These are phyloP conservation scores for Karalla daura DNA, from an alignment of 2,797 vertebrate species.

Conservation along the genomic window DNA sequence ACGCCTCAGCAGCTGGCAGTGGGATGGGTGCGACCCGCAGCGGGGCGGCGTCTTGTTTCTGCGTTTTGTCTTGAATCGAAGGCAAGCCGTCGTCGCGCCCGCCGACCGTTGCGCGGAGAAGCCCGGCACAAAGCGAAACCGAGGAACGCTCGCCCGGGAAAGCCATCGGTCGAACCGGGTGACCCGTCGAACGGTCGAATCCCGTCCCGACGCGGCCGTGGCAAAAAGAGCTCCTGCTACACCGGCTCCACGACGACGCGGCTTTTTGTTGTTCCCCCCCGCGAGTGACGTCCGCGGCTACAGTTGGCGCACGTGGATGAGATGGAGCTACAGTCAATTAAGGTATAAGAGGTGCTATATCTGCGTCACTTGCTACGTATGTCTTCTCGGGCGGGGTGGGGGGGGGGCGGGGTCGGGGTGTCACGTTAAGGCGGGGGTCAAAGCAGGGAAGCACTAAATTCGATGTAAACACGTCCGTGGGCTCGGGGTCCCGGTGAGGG, in stretches of 20 bases:
- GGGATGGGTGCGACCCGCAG: too few relatives aligned
- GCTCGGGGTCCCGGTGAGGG: constrained; percentile 45
- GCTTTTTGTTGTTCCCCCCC: too few relatives aligned
- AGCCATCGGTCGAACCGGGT: constrained; percentile 6
- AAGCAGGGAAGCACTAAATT: constrained; percentile 69
- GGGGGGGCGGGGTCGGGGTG: constrained; percentile 7
- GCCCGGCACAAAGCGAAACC: constrained; percentile 72
- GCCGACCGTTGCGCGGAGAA: constrained; percentile 85
- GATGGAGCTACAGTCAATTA: constrained; percentile 57
- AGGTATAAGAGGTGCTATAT: constrained; percentile 67
- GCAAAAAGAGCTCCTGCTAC: neutral
- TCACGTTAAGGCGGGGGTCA: constrained; percentile 63
- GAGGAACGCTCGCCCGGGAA: neutral
- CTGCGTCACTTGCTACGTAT: constrained; percentile 50
- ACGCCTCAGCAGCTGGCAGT: constrained; percentile 1
- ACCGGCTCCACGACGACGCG: neutral
- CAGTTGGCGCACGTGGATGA: constrained; percentile 34
- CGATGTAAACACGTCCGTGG: constrained; percentile 67
- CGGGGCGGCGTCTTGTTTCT: too few relatives aligned
- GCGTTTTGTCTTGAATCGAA: constrained; percentile 35
- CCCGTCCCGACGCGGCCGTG: constrained; percentile 2
- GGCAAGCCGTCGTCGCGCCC: constrained; percentile 80
- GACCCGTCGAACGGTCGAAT: constrained; percentile 12
- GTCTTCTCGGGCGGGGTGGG: constrained; percentile 32
- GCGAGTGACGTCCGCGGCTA: constrained; percentile 27